Conservation (phyloP, 2,797 vertebrate species). For the Phalloptychus januarius region DNA sequence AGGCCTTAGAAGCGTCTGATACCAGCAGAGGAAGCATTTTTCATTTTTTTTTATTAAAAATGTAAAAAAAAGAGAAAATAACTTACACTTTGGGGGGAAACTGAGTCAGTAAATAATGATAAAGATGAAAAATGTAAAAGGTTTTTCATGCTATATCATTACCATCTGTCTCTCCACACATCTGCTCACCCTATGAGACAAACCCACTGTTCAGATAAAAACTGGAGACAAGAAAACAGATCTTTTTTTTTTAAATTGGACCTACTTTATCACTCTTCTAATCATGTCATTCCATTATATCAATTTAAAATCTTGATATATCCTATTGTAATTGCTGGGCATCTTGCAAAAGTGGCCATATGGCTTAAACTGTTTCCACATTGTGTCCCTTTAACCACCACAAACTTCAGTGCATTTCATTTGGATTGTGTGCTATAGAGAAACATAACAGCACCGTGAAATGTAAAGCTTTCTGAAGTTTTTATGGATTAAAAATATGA, state of each 20-base stretch:
- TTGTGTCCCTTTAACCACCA: not conserved
- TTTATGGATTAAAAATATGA: not conserved
- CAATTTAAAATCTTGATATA: not conserved
- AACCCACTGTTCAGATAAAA: slow-evolving; percentile 9
- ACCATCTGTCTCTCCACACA: slow-evolving; percentile 33
- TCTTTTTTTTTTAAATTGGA: slow-evolving; percentile 42
- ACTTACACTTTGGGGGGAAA: not conserved
- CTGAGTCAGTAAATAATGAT: not conserved
- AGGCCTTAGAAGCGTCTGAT: slow-evolving; percentile 1
- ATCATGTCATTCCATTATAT: not conserved
- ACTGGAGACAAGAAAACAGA: slow-evolving; percentile 3
- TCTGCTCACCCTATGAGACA: slow-evolving; percentile 18
- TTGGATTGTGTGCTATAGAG: not conserved
- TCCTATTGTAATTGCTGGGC: not conserved
- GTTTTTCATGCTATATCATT: not conserved
- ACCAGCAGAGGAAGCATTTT: slow-evolving; percentile 1
- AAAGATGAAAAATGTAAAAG: not conserved
- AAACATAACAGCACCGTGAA: not conserved
- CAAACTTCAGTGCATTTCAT: not conserved
- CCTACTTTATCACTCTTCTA: not conserved
- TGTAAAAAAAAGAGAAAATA: not conserved
- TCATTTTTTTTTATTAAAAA: not conserved
- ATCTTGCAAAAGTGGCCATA: not conserved
- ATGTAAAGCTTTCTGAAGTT: not conserved
- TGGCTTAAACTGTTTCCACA: not conserved